Base-by-base conservation (phyloP, 2,797 vertebrate species). In the Hyperoplus immaculatus region DNA sequence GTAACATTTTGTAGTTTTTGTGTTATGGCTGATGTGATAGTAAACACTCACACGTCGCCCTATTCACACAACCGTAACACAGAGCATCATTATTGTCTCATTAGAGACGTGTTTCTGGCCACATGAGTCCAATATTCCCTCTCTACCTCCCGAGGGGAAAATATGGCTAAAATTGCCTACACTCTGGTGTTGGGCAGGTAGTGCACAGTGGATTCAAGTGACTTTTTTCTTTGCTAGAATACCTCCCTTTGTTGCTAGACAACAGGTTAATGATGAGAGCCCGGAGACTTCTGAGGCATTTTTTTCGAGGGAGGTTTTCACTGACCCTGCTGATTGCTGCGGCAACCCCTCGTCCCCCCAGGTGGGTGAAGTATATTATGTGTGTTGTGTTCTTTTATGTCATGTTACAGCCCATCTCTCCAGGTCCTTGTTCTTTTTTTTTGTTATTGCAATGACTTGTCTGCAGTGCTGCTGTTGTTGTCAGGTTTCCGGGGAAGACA, bases 181-280 rank as follows among this genome's bases (percentile, higher is more conserved):
- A 18, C 6, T 65, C 36, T 49, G 29, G 3, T 29, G 29, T 29
- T 29, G 29, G 29, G 2, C 29, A 29, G 29, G 3, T 29, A 29
- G 29, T n/a, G 4, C 15, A 47, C 29, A 7, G n/a, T 50, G 54
- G 54, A 47, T 39, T 57, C 18, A 5, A 14, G 6, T 12, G 15
- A 15, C 12, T 13, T 18, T 50, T 57, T 9, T 59, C 29, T 29
- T 14, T 59, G 56, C 56, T 59, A 46, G 29, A 59, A 42, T 46
- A 59, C 36, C 56, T 43, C 49, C 49, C 63, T 53, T 18, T 60
- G n/a, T 50, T 50, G 46, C 56, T 50, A 16, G 13, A 50, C 41
- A 18, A 70, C n/a, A 47, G 1, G 56, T 42, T 59, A 29, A 29
- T 29, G 46, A 70, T 70, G 46, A 50, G 46, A 59, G 68, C 46